Evolutionary conservation across 2,888 invertebrate species (phyloP), one percentile per base, ranked within the genome.

Genomic region (Spatulosminthurus flaviceps): DNA sequence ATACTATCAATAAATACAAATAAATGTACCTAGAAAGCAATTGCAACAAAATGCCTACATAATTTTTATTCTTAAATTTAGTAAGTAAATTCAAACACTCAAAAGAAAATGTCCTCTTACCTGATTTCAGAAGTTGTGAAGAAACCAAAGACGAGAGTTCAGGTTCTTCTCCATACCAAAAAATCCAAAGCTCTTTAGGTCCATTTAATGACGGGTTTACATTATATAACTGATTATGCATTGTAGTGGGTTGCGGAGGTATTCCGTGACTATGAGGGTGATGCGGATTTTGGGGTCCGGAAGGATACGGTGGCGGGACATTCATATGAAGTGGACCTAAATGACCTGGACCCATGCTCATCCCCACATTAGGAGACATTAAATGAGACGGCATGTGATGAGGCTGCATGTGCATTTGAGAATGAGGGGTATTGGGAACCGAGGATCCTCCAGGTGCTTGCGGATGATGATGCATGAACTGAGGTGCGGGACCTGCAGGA

Each of bases 131-230:
- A 84, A 97, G 92, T 88, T 96, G 95, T 19, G 93, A 92, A 81
- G 94, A 92, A 86, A 96, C 93, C 86, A 96, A 90, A 81, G 93
- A 93, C 86, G 91, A 92, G 83, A 96, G 91, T 89, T 96, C 95
- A 79, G 96, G 96, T 89, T 96, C 96, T 88, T 97, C 97, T 87
- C 97, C 97, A 90, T 98, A 99, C 98, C 98, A 99, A 90, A 99
- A 99, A 88, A 99, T 95, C 98, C 98, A 99, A 82, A 99, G 92
- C 89, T 99, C 98, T 90, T 98, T 98, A 88, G 95, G 93, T 87
- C 94, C 93, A 88, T 93, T 92, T 86, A 95, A 90, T 86, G 94
- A 93, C 86, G 95, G 91, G 84, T 80, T 82, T 69, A 77, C 80
- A 74, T 72, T 61, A 75, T 66, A 74, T 34, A 51, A 19, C 66